Evolutionary conservation across 2,797 vertebrate genomes (phyloP).

Genomic region (Trichosurus vulpecula): DNA sequence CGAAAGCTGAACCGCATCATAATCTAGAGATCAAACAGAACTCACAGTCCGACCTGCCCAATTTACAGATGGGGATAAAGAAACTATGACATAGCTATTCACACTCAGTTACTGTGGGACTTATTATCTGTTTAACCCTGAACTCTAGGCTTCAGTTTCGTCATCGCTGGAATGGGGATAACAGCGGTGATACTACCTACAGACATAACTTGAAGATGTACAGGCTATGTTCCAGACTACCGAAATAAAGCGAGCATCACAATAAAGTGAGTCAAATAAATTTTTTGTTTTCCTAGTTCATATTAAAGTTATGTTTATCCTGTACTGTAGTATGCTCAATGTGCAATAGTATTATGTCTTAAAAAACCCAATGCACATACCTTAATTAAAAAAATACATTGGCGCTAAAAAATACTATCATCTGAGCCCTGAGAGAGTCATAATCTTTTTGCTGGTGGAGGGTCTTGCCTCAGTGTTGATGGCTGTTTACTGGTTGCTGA

Average conservation of each 20-base stretch:
- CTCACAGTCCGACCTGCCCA: neutral
- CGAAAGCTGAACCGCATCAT: no score
- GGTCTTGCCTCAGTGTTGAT: no score
- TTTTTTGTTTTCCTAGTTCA: neutral
- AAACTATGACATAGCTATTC: neutral
- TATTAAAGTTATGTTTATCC: neutral
- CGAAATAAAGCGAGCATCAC: neutral
- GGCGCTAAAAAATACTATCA: neutral
- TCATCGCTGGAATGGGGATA: neutral
- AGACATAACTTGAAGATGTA: neutral
- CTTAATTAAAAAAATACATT: neutral
- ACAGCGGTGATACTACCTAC: neutral
- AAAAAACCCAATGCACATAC: neutral
- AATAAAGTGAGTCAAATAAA: neutral
- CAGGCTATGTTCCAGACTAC: neutral
- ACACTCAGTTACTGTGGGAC: neutral
- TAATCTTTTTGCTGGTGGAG: neutral
- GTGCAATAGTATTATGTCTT: neutral
- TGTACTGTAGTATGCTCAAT: neutral
- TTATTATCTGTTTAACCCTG: neutral
- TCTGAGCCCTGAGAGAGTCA: neutral
- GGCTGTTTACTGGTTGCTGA: neutral
- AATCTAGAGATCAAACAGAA: neutral
- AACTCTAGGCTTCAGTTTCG: neutral
- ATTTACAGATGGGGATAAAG: neutral